Percentiles rank a stretch among this genome's conserved stretches.
Evolutionary conservation across 2,797 vertebrate species (phyloP).

Genomic region (Anas capensis): DNA sequence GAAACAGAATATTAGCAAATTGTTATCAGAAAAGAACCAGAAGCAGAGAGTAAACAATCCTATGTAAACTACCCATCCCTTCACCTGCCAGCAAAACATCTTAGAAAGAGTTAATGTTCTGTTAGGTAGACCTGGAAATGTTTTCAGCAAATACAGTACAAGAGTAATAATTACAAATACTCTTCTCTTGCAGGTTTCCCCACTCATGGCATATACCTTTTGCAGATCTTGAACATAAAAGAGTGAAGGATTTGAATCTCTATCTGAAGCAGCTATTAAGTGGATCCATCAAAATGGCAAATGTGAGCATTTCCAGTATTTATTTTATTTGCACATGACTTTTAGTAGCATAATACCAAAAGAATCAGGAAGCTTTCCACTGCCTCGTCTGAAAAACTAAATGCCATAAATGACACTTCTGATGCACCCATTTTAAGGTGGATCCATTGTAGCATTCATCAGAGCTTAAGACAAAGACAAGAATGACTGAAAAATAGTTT

Average conservation of each 20-base stretch:
- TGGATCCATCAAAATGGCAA: slow-evolving; percentile 78
- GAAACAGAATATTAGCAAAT: not conserved
- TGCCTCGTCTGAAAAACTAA: not conserved
- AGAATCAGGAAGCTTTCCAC: not conserved
- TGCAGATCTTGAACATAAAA: slow-evolving; percentile 72
- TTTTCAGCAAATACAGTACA: not conserved
- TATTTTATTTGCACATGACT: slow-evolving; percentile 4
- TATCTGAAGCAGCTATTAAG: slow-evolving; percentile 87
- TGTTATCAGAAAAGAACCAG: not conserved
- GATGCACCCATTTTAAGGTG: not conserved
- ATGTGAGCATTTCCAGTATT: slow-evolving; percentile 51
- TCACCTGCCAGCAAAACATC: not conserved
- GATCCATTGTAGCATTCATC: not conserved
- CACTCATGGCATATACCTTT: slow-evolving; percentile 83
- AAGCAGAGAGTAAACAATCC: not conserved
- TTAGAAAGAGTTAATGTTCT: not conserved
- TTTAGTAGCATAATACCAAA: not conserved
- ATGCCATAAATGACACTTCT: not conserved
- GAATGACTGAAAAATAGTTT: slow-evolving; percentile 4
- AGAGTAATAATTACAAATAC: not conserved
- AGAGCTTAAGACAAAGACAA: not conserved
- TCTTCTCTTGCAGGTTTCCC: slow-evolving; percentile 84
- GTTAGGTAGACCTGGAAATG: not conserved
- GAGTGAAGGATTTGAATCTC: slow-evolving; percentile 83
- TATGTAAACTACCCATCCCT: not conserved